Percentiles rank a stretch among this genome's conserved stretches.
Evolutionary conservation across 2,797 vertebrate species (phyloP).

Genomic region (Falco peregrinus): DNA sequence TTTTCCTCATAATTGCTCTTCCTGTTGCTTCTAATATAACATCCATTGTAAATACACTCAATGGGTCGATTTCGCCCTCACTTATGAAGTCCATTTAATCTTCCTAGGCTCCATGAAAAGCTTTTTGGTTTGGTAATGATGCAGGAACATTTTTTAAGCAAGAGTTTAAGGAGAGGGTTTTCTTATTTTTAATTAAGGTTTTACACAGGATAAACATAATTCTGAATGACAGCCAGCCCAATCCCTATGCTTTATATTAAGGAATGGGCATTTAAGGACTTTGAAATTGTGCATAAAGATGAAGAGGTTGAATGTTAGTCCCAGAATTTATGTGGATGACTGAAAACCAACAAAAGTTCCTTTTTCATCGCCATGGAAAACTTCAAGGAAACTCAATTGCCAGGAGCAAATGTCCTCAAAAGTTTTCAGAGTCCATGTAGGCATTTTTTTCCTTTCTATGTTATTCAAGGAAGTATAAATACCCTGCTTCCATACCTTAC

Average conservation of each 20-base stretch:
- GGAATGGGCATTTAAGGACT: background rate
- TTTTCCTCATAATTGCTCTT: background rate
- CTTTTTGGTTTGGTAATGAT: background rate
- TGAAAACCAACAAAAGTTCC: background rate
- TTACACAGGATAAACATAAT: background rate
- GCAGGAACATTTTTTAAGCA: background rate
- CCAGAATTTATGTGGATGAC: background rate
- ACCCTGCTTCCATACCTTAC: background rate
- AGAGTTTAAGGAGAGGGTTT: background rate
- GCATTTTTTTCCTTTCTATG: background rate
- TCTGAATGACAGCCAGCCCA: background rate
- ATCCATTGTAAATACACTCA: slow-evolving; percentile 2
- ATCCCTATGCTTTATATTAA: background rate
- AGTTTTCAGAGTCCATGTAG: background rate
- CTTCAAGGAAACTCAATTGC: background rate
- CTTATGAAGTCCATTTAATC: background rate
- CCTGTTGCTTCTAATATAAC: slow-evolving; percentile 4
- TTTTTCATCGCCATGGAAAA: background rate
- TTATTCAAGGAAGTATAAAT: background rate
- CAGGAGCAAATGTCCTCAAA: background rate
- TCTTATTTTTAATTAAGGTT: background rate
- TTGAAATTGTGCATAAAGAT: background rate
- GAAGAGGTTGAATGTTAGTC: background rate
- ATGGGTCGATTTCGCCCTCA: background rate
- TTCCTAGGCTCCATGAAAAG: background rate